These are phyloP conservation scores for Ia io DNA, from an alignment of 2,113 vertebrate genomes.

Conservation along the genomic window DNA sequence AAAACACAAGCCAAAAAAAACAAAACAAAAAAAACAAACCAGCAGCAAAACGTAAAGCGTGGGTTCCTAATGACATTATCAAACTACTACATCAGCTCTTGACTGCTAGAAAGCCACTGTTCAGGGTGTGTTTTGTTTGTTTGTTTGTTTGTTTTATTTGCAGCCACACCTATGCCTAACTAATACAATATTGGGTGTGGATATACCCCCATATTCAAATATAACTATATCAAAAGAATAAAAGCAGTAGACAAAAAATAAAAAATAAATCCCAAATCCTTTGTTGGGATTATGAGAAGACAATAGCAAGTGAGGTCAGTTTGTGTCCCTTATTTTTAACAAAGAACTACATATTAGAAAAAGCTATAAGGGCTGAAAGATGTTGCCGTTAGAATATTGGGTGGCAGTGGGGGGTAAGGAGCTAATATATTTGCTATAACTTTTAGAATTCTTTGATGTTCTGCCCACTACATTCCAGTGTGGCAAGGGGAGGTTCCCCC, in stretches of 20 bases:
- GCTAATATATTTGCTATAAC: background rate
- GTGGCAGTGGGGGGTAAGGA: background rate
- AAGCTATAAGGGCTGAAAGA: background rate
- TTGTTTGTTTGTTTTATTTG: background rate
- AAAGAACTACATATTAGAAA: background rate
- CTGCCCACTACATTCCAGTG: background rate
- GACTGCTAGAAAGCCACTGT: background rate
- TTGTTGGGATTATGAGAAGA: background rate
- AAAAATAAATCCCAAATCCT: background rate
- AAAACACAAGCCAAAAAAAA: background rate
- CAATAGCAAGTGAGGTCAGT: background rate
- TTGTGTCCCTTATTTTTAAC: background rate
- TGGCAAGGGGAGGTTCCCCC: background rate
- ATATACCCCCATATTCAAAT: background rate
- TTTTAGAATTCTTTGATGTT: background rate
- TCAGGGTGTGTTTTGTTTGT: background rate
- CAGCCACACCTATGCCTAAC: background rate
- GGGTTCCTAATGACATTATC: background rate
- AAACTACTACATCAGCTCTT: background rate
- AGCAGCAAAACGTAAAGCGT: background rate
- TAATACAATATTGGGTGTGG: background rate
- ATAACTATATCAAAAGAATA: background rate
- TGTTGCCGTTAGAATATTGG: background rate
- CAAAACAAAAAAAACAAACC: background rate
- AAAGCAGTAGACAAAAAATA: background rate